Evolutionary conservation across 2,888 invertebrate genomes (phyloP), one percentile per base, ranked within the genome.

Genomic region (Cephus runcator): DNA sequence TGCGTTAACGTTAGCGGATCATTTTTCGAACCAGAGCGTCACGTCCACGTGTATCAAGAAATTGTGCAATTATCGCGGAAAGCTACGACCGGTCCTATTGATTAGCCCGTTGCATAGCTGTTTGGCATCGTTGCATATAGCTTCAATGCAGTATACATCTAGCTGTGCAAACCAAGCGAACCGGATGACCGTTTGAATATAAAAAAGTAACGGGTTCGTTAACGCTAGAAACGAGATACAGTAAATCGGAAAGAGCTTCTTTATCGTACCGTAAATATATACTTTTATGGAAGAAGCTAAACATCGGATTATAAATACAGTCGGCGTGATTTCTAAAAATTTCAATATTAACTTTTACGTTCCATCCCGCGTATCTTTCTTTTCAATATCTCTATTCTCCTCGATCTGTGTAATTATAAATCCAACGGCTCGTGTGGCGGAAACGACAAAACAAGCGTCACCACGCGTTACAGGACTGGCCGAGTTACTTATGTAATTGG

Each of bases 401-500:
- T 15, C 15, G 35, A 35, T 15, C 23, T 23, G 1, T 56, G 23
- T 23, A 23, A 56, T 56, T 56, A 56, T 56, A 56, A 56, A 23
- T 56, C 23, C 56, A 56, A 56, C 23, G 6, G 56, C 56, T 71
- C 71, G 12, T 34, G 33, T 23, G 71, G 31, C 9, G 31, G 71
- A 71, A 71, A 3, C 71, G 71, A 31, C 31, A 34, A 71, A 71
- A 71, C 71, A 71, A 71, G 71, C 71, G 71, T 34, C 71, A 71
- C 71, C 71, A 9, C 34, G 71, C 34, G 15, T 71, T 34, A 30
- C 31, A 34, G 31, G 33, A 34, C 71, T 15, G 34, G 71, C 33
- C 30, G 69, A 73, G 69, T 75, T 78, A 78, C 75, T 78, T 76
- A 78, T 76, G 68, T 76, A 78, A 78, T 78, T 78, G 73, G 73